Evolutionary conservation across 2,888 invertebrate species (phyloP), one percentile per base, ranked within the genome.

Genomic region (Sepiola atlantica): DNA sequence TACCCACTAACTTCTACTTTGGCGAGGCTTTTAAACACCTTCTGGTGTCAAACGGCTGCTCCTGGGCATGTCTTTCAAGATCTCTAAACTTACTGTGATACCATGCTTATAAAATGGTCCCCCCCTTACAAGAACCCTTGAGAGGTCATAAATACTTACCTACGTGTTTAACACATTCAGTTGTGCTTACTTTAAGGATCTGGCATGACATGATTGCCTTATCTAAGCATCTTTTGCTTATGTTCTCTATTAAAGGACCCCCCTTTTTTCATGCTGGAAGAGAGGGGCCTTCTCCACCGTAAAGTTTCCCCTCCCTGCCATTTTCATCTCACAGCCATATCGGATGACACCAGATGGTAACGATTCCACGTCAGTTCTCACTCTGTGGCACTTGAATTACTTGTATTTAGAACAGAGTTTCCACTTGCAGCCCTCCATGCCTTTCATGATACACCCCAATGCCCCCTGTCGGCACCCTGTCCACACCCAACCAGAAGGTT

Each of bases 331-430:
- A 77, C n/a, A 77, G 77, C n/a, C 77, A n/a, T 77, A 77, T 77
- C 77, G 32, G n/a, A 77, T 77, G 77, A 77, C 77, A 77, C 77
- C 77, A 77, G 77, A 77, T 77, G 77, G 77, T n/a, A 77, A 77
- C n/a, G 32, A 77, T 77, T 77, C 77, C 77, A 77, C 77, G n/a
- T 77, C 77, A 77, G n/a, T 77, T 77, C 77, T 77, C 77, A 77
- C 77, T n/a, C 77, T 77, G 77, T 77, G n/a, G 77, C 77, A 77
- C 77, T 77, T 77, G 77, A 77, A 77, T 77, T 77, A 77, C 77
- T 77, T 77, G 14, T 77, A 77, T 77, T 77, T n/a, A 77, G n/a
- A 77, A 77, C 77, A 77, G n/a, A 32, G 77, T 14, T 77, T 77
- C n/a, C 77, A 77, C 77, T 77, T 77, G 77, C n/a, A n/a, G 28